Evolutionary conservation across 1,140 invertebrate species (phyloP).

Genomic region (Nautilus pompilius): DNA sequence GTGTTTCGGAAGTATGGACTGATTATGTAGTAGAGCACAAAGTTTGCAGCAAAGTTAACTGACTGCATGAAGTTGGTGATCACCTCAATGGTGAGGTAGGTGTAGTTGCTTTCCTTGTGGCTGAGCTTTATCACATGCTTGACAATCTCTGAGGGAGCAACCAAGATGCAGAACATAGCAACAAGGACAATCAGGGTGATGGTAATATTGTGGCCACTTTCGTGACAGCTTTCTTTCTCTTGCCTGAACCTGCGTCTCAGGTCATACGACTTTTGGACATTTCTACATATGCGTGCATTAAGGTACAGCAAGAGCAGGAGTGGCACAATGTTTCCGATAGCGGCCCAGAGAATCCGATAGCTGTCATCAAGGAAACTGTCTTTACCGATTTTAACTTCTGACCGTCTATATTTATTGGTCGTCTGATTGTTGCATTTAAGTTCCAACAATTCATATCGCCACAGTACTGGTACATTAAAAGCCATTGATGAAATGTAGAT

Average conservation of each 20-base stretch:
- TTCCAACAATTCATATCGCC: slow-evolving; percentile 36
- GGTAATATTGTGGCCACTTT: slow-evolving; percentile 37
- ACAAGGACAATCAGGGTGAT: slow-evolving; percentile 49
- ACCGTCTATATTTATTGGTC: slow-evolving; percentile 8
- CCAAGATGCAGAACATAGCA: slow-evolving; percentile 50
- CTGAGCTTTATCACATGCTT: slow-evolving; percentile 33
- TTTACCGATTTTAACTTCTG: slow-evolving; percentile 19
- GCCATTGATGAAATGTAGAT: slow-evolving; percentile 41
- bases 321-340: slow-evolving; percentile 49
- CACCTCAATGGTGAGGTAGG: slow-evolving; percentile 35
- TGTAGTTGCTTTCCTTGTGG: slow-evolving; percentile 27
- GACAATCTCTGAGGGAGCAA: slow-evolving; percentile 50
- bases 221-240: slow-evolving; percentile 16
- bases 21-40: slow-evolving; percentile 47
- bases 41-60: slow-evolving; percentile 47
- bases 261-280: slow-evolving; percentile 47
- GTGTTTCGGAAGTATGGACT: slow-evolving; percentile 43
- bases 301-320: slow-evolving; percentile 43
- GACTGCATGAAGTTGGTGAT: slow-evolving; percentile 48
- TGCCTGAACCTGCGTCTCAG: slow-evolving; percentile 39
- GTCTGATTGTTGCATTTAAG: slow-evolving; percentile 21
- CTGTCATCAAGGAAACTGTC: slow-evolving; percentile 28
- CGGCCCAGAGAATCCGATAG: slow-evolving; percentile 47
- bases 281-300: slow-evolving; percentile 44
- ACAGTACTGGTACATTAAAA: slow-evolving; percentile 50